Conservation (phyloP, 1,140 invertebrate genomes). For the Asobara japonica region DNA sequence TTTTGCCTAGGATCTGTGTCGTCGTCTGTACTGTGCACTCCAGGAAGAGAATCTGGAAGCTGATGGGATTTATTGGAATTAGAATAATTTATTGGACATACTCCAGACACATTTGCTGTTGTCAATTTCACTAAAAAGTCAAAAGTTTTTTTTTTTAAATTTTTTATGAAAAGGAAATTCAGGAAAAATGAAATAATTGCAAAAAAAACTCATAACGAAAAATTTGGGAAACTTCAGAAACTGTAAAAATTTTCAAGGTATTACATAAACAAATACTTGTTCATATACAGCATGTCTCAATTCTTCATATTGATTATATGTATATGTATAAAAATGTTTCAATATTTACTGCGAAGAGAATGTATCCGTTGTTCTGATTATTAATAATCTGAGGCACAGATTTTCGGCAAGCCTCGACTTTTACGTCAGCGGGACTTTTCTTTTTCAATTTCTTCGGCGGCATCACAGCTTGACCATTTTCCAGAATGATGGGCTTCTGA, state of each 20-base stretch:
- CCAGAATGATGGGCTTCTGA: conserved; percentile 47
- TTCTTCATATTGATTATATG: too few relatives aligned
- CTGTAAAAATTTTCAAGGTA: too few relatives aligned
- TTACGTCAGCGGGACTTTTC: neutral
- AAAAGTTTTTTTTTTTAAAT: too few relatives aligned
- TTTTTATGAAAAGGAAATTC: too few relatives aligned
- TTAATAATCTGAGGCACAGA: conserved; percentile 51
- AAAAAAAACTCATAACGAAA: too few relatives aligned
- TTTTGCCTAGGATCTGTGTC: conserved; percentile 36
- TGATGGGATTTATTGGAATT: conserved; percentile 36
- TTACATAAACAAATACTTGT: too few relatives aligned
- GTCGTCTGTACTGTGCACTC: conserved; percentile 42
- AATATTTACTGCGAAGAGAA: conserved; percentile 54
- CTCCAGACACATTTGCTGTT: too few relatives aligned
- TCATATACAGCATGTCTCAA: too few relatives aligned
- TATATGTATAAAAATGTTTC: neutral
- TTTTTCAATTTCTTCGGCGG: conserved; percentile 20
- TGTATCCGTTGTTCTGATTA: conserved; percentile 49
- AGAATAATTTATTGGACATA: too few relatives aligned
- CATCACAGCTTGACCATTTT: conserved; percentile 49
- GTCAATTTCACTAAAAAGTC: too few relatives aligned
- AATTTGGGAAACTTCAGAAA: too few relatives aligned
- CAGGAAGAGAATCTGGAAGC: conserved; percentile 61
- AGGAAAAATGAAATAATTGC: too few relatives aligned
- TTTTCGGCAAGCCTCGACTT: conserved; percentile 31